Conservation (phyloP, 2,797 vertebrate species). For the Brotula barbata region DNA sequence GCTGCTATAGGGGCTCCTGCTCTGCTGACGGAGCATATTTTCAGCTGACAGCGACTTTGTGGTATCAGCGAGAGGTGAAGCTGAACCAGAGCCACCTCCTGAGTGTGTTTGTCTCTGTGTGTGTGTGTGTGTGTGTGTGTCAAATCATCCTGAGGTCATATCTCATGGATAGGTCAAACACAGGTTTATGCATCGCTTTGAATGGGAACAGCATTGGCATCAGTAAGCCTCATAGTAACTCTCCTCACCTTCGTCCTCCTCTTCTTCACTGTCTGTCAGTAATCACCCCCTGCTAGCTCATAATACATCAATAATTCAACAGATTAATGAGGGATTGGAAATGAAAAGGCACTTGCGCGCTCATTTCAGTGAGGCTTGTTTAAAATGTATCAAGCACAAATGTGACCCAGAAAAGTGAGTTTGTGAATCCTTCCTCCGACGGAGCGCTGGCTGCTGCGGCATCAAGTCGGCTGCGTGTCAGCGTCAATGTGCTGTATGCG, state of each 20-base stretch:
- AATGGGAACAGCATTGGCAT: constrained; percentile 20
- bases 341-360: constrained; percentile 28
- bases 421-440: constrained; percentile 29
- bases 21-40: constrained; percentile 67
- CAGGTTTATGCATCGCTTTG: constrained; percentile 2
- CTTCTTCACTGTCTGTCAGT: constrained; percentile 23
- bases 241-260: constrained; percentile 14
- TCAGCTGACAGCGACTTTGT: constrained; percentile 61
- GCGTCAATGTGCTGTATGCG: constrained; percentile 15
- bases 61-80: constrained; percentile 44
- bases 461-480: no score
- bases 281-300: constrained; percentile 32
- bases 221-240: constrained; percentile 6
- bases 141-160: constrained; percentile 8
- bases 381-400: constrained; percentile 25
- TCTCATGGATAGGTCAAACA: constrained; percentile 7
- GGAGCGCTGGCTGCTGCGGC: constrained; percentile 16
- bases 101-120: background rate
- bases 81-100: constrained; percentile 10
- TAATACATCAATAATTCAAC: constrained; percentile 64
- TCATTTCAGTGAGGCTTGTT: constrained; percentile 26
- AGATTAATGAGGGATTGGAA: constrained; percentile 52
- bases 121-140: background rate
- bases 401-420: constrained; percentile 14
- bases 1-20: constrained; percentile 40